Evolutionary conservation across 2,888 invertebrate genomes (phyloP).

Genomic region (Epiblema foenella): DNA sequence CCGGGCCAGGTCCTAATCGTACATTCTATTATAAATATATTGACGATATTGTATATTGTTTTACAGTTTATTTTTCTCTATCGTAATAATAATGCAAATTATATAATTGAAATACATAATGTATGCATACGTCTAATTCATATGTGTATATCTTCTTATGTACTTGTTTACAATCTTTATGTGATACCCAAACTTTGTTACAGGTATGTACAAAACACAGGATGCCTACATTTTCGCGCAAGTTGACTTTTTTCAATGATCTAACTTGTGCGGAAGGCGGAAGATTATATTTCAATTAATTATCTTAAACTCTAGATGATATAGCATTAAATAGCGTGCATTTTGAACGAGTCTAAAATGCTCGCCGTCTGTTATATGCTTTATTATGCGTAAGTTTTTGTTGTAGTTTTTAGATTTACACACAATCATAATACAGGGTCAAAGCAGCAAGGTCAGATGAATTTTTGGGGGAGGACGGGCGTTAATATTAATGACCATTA

Average conservation of each 20-base stretch:
- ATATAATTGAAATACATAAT: no score
- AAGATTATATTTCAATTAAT: background rate
- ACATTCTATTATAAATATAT: no score
- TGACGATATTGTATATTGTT: no score
- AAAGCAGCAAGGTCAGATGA: slow-evolving; percentile 10
- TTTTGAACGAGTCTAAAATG: background rate
- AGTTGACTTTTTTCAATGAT: slow-evolving; percentile 21
- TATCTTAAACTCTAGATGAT: background rate
- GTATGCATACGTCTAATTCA: background rate
- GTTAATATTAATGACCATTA: background rate
- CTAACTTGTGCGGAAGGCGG: slow-evolving; percentile 11
- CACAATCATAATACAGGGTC: slow-evolving; percentile 28
- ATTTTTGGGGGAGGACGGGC: slow-evolving; percentile 29
- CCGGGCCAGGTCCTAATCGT: no score
- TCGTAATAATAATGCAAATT: no score
- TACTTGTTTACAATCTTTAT: background rate
- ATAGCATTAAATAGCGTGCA: background rate
- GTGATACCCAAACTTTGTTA: slow-evolving; percentile 28
- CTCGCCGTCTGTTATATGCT: slow-evolving; percentile 2
- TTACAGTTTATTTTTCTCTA: no score
- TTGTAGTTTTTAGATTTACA: slow-evolving; percentile 15
- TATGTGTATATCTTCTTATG: background rate
- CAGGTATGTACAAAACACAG: slow-evolving; percentile 37
- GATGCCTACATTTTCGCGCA: slow-evolving; percentile 28
- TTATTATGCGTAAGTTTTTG: slow-evolving; percentile 17